Base-by-base conservation (phyloP, 2,888 invertebrate species). In the Brachypalpus laphriformis region DNA sequence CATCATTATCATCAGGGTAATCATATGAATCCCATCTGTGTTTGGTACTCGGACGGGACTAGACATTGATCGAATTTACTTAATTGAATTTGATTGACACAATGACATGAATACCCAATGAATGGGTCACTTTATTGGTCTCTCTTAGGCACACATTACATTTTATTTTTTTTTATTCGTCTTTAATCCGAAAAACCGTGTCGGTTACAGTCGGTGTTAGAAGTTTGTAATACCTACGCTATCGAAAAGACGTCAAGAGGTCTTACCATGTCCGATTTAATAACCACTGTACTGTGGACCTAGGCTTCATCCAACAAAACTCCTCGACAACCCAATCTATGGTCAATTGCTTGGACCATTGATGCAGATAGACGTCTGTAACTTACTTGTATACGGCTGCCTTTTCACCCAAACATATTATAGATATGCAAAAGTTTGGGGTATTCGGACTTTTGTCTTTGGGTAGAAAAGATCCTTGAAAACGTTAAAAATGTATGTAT, bases 21-120 rank as follows among this genome's bases (percentile, higher is more conserved):
- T 72, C 18, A 40, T 25, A 45, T 25, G 28, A 20, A 42, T 74
- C 22, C 1, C 72, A 49, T 37, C 49, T 61, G 59, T 14, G 16
- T 47, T 34, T 37, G 22, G 49, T 3, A 22, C 34, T 37, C 40
- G 34, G 51, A 31, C 66, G 1, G 14, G 14, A 40, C 37, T 61
- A 82, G 63, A 70, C 68, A 61, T 61, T 81, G 59, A 81, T 81
- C 65, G 49, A 76, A 66, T 81, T 81, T 70, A 47, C 66, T 81
- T 71, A 81, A 85, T 85, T 85, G 75, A 81, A 59, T 85, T 85
- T 85, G 85, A 85, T 85, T 81, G 80, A 81, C 81, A 85, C 56
- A 81, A 71, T 75, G 66, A 63, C 74, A 83, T 66, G 77, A 65
- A 83, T 72, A 74, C 66, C 34, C 61, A 71, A 57, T 78, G 71